A percentile compares a stretch with the other conserved stretches of the same genome.
Evolutionary conservation across 2,888 invertebrate species (phyloP).

Genomic region (Adela reaumurella): DNA sequence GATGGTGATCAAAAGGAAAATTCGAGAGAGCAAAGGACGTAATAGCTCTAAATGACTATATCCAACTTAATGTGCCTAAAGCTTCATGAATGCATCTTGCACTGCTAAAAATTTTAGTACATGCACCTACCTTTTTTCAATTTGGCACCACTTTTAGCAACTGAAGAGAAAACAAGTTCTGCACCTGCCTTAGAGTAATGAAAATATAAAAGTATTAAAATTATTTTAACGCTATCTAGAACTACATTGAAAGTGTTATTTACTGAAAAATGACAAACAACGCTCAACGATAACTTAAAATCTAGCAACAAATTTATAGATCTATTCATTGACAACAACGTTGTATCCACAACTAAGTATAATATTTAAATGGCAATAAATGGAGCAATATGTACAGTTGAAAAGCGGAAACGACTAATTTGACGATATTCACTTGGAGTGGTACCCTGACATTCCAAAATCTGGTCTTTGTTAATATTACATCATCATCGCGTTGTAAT

Average conservation of each 20-base stretch:
- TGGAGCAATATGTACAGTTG: neutral
- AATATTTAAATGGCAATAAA: neutral
- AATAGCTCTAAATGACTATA: too few species aligned
- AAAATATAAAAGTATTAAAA: conserved; percentile 24
- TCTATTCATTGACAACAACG: neutral
- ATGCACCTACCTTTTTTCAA: too few species aligned
- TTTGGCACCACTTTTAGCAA: too few species aligned
- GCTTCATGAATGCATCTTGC: too few species aligned
- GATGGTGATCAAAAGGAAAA: too few species aligned
- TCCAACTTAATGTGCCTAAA: too few species aligned
- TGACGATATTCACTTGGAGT: neutral
- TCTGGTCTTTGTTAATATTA: neutral
- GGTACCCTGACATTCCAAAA: neutral
- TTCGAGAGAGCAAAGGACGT: too few species aligned
- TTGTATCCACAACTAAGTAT: neutral
- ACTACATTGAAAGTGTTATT: too few species aligned
- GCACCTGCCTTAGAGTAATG: conserved; percentile 33
- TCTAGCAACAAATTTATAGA: neutral
- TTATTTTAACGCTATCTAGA: conserved; percentile 17
- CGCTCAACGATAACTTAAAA: neutral
- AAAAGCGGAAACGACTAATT: neutral
- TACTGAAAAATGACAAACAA: too few species aligned
- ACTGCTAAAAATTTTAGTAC: too few species aligned
- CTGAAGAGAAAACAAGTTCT: too few species aligned
- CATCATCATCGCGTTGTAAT: neutral